These are phyloP conservation scores for Habropoda laboriosa DNA, from an alignment of 1,140 invertebrate species.

Conservation along the genomic window DNA sequence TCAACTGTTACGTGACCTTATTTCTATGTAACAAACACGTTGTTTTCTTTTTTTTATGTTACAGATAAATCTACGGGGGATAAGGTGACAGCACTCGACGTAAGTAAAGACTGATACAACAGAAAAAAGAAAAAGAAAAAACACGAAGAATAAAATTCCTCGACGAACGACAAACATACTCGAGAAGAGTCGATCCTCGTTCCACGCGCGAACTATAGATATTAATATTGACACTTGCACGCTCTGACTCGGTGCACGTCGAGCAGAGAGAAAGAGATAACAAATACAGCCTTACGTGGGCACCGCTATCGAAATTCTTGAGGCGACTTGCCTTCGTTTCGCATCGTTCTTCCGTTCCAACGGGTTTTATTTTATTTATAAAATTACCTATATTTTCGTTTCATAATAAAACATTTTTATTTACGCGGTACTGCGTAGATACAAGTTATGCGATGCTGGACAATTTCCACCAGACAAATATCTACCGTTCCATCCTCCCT, in stretches of 20 bases:
- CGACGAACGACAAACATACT: too few relatives aligned
- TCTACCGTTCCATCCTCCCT: neutral
- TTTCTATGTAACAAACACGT: conserved; percentile 40
- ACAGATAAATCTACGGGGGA: conserved; percentile 79
- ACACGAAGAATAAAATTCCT: neutral
- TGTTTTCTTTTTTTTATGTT: conserved; percentile 66
- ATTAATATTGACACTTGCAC: conserved; percentile 23
- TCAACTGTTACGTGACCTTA: conserved; percentile 42
- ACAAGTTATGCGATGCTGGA: neutral
- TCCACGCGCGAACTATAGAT: neutral
- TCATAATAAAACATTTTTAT: too few relatives aligned
- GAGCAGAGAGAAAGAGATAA: conserved; percentile 11
- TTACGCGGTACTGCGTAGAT: neutral
- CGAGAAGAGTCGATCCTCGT: neutral
- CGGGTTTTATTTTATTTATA: neutral
- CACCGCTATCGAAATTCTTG: conserved; percentile 35
- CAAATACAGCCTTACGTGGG: conserved; percentile 15
- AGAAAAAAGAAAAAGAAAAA: too few relatives aligned
- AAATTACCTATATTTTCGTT: neutral
- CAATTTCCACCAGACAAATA: neutral
- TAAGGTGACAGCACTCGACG: conserved; percentile 75
- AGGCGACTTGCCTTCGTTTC: neutral
- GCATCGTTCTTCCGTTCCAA: conserved; percentile 2
- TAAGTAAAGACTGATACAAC: conserved; percentile 70
- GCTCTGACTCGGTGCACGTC: neutral